Conservation (phyloP, 2,113 vertebrate species). For the Chamaea fasciata region DNA sequence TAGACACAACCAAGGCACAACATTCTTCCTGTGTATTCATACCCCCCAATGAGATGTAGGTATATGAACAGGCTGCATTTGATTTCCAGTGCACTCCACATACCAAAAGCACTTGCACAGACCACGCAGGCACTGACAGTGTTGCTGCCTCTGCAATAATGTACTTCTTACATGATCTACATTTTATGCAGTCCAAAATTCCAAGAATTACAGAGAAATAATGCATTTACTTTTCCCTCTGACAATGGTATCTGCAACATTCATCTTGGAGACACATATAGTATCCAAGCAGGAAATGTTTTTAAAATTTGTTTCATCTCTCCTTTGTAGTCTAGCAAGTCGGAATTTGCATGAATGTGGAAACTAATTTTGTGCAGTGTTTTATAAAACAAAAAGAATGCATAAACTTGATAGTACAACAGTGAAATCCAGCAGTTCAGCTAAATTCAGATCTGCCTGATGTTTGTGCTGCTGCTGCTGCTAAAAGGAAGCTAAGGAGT, state of each 20-base stretch:
- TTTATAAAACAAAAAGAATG: not conserved
- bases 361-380: not conserved
- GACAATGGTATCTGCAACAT: not conserved
- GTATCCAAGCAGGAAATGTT: not conserved
- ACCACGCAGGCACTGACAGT: rapidly evolving
- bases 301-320: not conserved
- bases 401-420: not conserved
- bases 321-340: not conserved
- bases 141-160: not conserved
- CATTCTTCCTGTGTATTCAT: not conserved
- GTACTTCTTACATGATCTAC: not conserved
- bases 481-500: not conserved
- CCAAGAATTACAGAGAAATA: not conserved
- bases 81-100: not conserved
- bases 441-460: not conserved
- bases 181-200: not conserved
- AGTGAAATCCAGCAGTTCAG: not conserved
- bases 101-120: not conserved
- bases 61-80: not conserved
- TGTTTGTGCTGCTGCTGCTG: not conserved
- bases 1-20: not conserved
- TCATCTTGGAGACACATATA: not conserved
- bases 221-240: not conserved
- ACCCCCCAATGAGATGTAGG: not conserved
- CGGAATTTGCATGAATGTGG: not conserved